These are phyloP conservation scores for Patiria miniata DNA, from an alignment of 35 echinoderm and acorn worm genomes.

Conservation along the genomic window DNA sequence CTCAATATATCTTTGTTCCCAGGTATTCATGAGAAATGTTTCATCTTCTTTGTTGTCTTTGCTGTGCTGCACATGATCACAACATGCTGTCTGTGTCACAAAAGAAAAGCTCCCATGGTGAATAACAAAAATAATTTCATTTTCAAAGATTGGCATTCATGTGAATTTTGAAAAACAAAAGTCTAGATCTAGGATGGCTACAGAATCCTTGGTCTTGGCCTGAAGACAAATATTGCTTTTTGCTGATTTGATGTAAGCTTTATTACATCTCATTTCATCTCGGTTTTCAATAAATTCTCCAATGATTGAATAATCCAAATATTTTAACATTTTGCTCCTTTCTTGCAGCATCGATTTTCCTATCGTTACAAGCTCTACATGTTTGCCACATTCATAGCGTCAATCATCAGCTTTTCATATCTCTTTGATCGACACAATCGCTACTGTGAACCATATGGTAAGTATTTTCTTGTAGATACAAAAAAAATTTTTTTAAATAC, in stretches of 20 bases:
- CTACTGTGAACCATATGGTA: constrained; percentile 60
- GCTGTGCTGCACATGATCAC: constrained; percentile 39
- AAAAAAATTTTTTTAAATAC: too few species aligned
- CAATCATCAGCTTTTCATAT: constrained; percentile 19
- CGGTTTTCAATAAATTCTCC: too few species aligned
- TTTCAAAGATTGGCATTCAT: not conserved
- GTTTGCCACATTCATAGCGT: not conserved
- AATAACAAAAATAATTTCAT: not conserved
- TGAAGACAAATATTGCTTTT: too few species aligned
- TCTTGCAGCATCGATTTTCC: constrained; percentile 5
- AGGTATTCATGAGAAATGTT: constrained; percentile 50
- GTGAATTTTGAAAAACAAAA: too few species aligned
- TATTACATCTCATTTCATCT: too few species aligned
- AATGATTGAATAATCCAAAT: too few species aligned
- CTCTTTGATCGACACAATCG: constrained; percentile 37
- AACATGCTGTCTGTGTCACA: constrained; percentile 26
- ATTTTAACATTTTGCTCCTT: not conserved
- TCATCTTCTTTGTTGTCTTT: constrained; percentile 51
- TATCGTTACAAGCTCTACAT: not conserved
- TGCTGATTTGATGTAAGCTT: too few species aligned
- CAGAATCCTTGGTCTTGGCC: too few species aligned
- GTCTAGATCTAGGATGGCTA: too few species aligned
- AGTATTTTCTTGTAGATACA: not conserved
- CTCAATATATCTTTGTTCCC: too few species aligned
- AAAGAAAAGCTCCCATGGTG: constrained; percentile 32